Evolutionary conservation across 2,797 vertebrate species (phyloP).

Genomic region (Enteromius radiatus): DNA sequence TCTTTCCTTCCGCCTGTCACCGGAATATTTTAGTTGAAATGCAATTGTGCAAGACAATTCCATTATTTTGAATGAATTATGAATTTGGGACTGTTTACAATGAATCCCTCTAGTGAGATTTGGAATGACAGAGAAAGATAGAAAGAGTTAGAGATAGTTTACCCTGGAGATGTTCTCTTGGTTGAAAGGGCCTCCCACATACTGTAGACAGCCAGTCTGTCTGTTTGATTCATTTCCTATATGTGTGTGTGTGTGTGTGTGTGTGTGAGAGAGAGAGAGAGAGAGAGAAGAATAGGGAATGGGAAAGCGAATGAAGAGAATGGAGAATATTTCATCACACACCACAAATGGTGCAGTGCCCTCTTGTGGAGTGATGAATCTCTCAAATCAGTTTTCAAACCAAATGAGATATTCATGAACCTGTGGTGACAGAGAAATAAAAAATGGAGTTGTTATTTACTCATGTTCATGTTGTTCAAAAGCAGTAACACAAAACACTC

Average conservation of each 20-base stretch:
- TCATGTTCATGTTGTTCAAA: background rate
- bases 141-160: conserved; percentile 44
- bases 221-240: conserved; percentile 58
- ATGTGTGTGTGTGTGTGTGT: conserved; percentile 45
- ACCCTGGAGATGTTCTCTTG: conserved; percentile 61
- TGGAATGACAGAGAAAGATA: conserved; percentile 42
- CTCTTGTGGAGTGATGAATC: conserved; percentile 61
- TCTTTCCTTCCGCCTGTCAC: background rate
- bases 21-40: conserved; percentile 28
- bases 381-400: conserved; percentile 39
- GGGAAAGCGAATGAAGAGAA: background rate
- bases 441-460: background rate
- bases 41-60: conserved; percentile 46
- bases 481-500: background rate
- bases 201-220: conserved; percentile 60
- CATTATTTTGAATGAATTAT: conserved; percentile 51
- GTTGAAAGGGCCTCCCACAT: conserved; percentile 59
- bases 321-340: conserved; percentile 47
- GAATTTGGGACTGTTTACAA: conserved; percentile 49
- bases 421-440: conserved; percentile 29
- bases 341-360: conserved; percentile 61
- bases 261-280: background rate
- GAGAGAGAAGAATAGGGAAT: background rate
- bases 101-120: conserved; percentile 44
- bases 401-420: conserved; percentile 53